Conservation (phyloP, 1,140 invertebrate species). For the Diorhabda carinulata region DNA sequence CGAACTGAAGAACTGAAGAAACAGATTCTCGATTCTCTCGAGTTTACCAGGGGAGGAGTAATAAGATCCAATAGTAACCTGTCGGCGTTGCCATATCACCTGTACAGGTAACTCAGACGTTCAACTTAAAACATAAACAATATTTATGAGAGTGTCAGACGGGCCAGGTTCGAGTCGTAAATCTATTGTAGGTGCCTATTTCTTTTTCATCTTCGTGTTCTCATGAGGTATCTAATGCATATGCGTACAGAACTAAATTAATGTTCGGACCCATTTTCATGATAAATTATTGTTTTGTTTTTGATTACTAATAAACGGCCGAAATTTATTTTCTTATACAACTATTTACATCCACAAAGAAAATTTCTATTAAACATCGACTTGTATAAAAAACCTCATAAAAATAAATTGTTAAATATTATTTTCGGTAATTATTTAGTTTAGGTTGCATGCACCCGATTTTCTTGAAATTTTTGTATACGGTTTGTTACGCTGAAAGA, state of each 20-base stretch:
- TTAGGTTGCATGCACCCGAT: too few relatives aligned
- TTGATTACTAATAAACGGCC: not conserved
- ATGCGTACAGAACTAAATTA: constrained; percentile 11
- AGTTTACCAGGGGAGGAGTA: constrained; percentile 41
- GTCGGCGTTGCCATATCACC: constrained; percentile 38
- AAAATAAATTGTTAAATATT: too few relatives aligned
- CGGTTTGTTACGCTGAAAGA: too few relatives aligned
- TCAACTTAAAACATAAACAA: constrained; percentile 40
- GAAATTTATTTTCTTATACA: too few relatives aligned
- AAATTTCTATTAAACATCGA: too few relatives aligned
- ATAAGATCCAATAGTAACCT: constrained; percentile 37
- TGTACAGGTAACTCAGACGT: constrained; percentile 27
- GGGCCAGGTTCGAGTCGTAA: constrained; percentile 42
- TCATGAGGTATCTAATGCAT: constrained; percentile 19
- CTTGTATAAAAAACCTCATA: too few relatives aligned
- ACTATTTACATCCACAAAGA: too few relatives aligned
- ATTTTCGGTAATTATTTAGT: too few relatives aligned
- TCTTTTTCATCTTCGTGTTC: constrained; percentile 20
- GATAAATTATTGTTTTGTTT: constrained; percentile 14
- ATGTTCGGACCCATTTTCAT: constrained; percentile 9
- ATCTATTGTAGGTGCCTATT: constrained; percentile 41
- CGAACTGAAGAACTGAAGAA: constrained; percentile 4
- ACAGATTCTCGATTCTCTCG: constrained; percentile 11
- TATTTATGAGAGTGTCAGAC: constrained; percentile 46
- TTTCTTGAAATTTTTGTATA: too few relatives aligned